phyloP scores from a whole-genome alignment of 2,888 invertebrate species.

The Romanomermis culicivorax region DNA sequence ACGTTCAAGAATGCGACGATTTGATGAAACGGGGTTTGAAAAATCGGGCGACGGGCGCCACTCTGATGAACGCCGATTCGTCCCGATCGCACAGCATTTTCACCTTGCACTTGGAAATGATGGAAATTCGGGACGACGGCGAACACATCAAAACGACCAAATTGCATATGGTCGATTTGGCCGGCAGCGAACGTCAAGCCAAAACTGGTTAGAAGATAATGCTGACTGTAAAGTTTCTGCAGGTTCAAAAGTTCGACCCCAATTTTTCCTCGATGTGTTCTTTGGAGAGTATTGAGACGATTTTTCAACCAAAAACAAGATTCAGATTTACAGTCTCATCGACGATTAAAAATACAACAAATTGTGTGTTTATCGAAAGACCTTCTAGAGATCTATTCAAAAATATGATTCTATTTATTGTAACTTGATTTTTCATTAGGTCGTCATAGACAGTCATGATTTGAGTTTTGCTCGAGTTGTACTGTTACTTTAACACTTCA shows the following conservation, averaged over 20 bases:
- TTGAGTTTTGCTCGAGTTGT: no score
- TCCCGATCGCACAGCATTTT: conserved; percentile 71
- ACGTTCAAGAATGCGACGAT: conserved; percentile 50
- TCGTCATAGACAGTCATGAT: no score
- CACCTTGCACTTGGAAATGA: conserved; percentile 59
- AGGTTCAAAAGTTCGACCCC: not conserved
- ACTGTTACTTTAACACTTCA: no score
- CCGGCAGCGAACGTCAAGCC: conserved; percentile 63
- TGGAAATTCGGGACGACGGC: conserved; percentile 36
- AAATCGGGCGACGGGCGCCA: conserved; percentile 58
- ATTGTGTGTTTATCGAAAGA: no score
- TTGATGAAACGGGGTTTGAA: conserved; percentile 53
- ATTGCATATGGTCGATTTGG: conserved; percentile 64
- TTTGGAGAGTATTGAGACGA: no score
- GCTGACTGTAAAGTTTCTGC: not conserved
- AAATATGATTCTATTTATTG: no score
- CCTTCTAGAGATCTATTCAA: no score
- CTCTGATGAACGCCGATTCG: conserved; percentile 58
- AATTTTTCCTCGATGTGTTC: no score
- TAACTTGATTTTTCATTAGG: no score
- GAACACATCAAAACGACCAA: conserved; percentile 46
- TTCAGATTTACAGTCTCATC: no score
- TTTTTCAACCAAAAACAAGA: no score
- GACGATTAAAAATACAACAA: no score
- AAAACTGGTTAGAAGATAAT: conserved; percentile 41